These are phyloP conservation scores for Meloidogyne hapla DNA, from an alignment of 1,140 invertebrate genomes.

Conservation along the genomic window DNA sequence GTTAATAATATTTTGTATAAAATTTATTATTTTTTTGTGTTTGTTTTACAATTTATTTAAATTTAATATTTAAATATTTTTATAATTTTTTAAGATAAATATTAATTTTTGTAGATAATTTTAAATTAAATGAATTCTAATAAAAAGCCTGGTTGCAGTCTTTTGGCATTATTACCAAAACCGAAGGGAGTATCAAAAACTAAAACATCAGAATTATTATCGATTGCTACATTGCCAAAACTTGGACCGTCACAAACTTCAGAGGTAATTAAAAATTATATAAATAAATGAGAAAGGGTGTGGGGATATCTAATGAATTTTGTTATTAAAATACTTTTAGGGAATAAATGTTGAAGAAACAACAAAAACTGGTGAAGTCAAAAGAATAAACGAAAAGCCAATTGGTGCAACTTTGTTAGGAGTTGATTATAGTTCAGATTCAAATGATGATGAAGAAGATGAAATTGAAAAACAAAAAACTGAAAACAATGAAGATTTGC, in stretches of 20 bases:
- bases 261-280: background rate
- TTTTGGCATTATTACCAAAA: constrained; percentile 34
- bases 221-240: background rate
- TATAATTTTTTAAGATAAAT: background rate
- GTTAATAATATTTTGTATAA: background rate
- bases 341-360: background rate
- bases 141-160: constrained; percentile 23
- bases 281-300: too few relatives aligned
- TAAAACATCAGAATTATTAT: background rate
- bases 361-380: background rate
- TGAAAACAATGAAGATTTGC: background rate
- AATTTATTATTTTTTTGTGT: background rate
- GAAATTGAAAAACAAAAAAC: background rate
- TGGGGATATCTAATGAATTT: too few relatives aligned
- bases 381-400: background rate
- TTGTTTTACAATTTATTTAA: background rate
- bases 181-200: constrained; percentile 14
- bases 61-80: constrained; percentile 11
- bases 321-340: background rate
- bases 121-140: background rate
- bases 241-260: background rate
- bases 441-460: background rate
- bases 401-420: background rate
- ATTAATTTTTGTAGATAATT: constrained; percentile 3
- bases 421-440: background rate